Conservation (phyloP, 1,140 invertebrate genomes). For the Monomorium pharaonis region DNA sequence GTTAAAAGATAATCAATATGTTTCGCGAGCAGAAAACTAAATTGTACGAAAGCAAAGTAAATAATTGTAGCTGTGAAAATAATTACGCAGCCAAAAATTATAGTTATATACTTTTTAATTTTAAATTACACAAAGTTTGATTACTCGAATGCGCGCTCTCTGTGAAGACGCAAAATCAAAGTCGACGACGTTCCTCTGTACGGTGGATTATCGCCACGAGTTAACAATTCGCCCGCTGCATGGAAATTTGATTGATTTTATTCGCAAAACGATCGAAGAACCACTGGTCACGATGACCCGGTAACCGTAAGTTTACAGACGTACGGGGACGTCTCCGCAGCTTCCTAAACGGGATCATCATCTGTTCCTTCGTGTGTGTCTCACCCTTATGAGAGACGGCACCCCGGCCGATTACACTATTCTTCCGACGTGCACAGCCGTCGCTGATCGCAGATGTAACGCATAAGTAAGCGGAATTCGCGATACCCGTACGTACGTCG, state of each 20-base stretch:
- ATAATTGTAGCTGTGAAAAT: background rate
- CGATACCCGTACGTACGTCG: slow-evolving; percentile 42
- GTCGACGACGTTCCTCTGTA: background rate
- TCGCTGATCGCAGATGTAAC: slow-evolving; percentile 79
- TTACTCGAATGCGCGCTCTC: background rate
- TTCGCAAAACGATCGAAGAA: slow-evolving; percentile 39
- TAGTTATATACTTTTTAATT: background rate
- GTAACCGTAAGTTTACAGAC: slow-evolving; percentile 74
- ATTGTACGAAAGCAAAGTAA: background rate
- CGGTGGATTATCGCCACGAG: background rate
- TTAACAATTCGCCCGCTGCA: background rate
- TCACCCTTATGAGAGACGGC: slow-evolving; percentile 53
- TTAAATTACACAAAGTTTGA: background rate
- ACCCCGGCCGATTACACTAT: slow-evolving; percentile 77
- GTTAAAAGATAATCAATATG: background rate
- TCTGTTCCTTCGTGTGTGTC: slow-evolving; percentile 77
- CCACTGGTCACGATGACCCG: slow-evolving; percentile 75
- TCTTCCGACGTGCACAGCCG: slow-evolving; percentile 77
- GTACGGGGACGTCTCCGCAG: slow-evolving; percentile 72
- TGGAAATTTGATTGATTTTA: background rate
- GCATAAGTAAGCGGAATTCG: slow-evolving; percentile 68
- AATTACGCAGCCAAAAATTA: background rate
- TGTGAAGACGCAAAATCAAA: background rate
- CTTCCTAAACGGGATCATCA: slow-evolving; percentile 83
- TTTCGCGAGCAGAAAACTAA: background rate